phyloP scores from a whole-genome alignment of 2,797 vertebrate genomes.

The Leucoraja ocellata region DNA sequence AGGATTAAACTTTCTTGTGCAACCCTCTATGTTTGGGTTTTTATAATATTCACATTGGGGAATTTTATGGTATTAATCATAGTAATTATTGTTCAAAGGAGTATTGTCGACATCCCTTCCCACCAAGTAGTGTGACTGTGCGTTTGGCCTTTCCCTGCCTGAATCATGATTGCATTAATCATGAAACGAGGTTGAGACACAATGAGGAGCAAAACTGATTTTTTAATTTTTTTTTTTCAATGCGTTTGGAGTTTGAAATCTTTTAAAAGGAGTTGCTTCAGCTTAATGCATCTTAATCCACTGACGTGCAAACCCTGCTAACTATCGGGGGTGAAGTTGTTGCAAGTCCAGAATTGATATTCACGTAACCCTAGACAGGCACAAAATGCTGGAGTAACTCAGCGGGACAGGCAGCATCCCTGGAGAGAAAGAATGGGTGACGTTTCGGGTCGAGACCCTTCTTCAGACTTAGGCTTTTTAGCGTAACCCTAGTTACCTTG shows the following conservation, averaged over 20 bases:
- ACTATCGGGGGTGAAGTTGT: background rate
- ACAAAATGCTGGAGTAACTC: too few species aligned
- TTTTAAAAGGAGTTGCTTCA: background rate
- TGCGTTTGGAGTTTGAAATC: background rate
- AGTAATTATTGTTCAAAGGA: background rate
- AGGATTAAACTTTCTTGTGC: conserved; percentile 3
- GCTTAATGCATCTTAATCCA: background rate
- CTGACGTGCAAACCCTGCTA: background rate
- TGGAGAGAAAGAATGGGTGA: too few species aligned
- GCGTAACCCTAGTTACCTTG: background rate
- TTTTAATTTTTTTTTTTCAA: background rate
- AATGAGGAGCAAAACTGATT: background rate
- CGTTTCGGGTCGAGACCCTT: too few species aligned
- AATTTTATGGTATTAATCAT: background rate
- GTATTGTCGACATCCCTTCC: background rate
- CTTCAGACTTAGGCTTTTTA: too few species aligned
- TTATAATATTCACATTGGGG: conserved; percentile 2
- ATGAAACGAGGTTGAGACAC: background rate
- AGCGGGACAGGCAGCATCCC: too few species aligned
- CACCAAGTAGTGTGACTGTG: background rate
- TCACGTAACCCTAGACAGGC: background rate
- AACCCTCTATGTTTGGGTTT: background rate
- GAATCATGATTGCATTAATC: background rate
- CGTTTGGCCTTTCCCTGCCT: background rate
- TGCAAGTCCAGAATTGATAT: background rate